A percentile compares a stretch with the other conserved stretches of the same genome.
Conservation (phyloP, 2,888 invertebrate genomes). For the Tenthredo mesomela region DNA sequence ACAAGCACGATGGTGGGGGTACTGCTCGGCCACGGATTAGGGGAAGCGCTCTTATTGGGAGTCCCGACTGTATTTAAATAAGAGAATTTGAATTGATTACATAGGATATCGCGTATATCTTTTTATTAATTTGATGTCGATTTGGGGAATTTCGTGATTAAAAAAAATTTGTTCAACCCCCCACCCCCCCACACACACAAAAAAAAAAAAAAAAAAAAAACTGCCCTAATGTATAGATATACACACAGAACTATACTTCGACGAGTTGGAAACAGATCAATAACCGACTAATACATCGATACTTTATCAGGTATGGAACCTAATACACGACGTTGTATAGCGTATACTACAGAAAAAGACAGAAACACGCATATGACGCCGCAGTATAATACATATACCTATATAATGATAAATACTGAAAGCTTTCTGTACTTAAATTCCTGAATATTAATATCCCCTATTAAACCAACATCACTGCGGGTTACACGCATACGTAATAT, state of each 20-base stretch:
- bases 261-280: background rate
- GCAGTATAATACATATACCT: too few species aligned
- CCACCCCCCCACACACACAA: too few species aligned
- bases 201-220: too few species aligned
- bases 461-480: background rate
- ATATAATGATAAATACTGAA: background rate
- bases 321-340: background rate
- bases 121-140: too few species aligned
- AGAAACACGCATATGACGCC: background rate
- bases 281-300: background rate
- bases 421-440: background rate
- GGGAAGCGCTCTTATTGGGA: too few species aligned
- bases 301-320: background rate
- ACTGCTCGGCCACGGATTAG: too few species aligned
- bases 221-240: background rate
- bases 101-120: too few species aligned
- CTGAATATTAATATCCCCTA: background rate
- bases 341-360: background rate
- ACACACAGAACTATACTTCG: background rate
- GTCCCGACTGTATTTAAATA: too few species aligned
- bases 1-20: too few species aligned
- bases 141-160: too few species aligned
- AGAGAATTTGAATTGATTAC: too few species aligned
- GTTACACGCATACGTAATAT: background rate
- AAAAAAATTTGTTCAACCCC: too few species aligned